Percentiles rank a stretch among this genome's conserved stretches.
Evolutionary conservation across 1,140 invertebrate genomes (phyloP).

Genomic region (Harpegnathos saltator): DNA sequence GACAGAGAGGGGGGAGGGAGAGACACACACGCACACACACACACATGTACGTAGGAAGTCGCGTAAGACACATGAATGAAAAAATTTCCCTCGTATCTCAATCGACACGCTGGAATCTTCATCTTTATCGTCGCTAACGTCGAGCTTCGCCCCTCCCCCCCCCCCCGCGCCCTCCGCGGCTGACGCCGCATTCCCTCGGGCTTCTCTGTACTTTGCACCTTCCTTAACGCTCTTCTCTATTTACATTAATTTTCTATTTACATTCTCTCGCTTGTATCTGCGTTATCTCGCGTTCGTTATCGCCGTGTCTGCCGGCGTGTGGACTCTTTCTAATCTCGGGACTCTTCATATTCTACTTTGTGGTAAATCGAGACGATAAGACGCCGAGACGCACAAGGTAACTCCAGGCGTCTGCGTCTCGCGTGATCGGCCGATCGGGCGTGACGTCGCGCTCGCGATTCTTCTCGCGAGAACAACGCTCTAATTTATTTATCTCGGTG

Average conservation of each 20-base stretch:
- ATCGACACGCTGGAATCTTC: not conserved
- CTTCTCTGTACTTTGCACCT: too few species aligned
- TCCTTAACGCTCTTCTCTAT: too few species aligned
- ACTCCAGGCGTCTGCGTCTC: not conserved
- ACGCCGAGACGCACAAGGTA: too few species aligned
- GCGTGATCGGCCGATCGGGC: not conserved
- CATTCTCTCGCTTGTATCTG: not conserved
- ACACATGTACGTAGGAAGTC: not conserved
- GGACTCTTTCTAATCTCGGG: not conserved
- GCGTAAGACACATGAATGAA: conserved; percentile 24
- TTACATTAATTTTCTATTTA: too few species aligned
- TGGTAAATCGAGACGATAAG: not conserved
- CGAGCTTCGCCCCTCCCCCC: not conserved
- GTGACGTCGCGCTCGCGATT: not conserved
- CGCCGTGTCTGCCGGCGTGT: not conserved
- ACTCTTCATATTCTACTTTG: not conserved
- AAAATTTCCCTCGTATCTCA: conserved; percentile 25
- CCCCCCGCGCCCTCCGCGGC: too few species aligned
- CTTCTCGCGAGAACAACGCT: conserved; percentile 13
- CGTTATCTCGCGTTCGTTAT: conserved; percentile 2
- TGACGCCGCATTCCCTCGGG: too few species aligned
- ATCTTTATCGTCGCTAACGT: conserved; percentile 9
- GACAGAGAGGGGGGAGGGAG: not conserved
- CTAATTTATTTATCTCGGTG: conserved; percentile 55
- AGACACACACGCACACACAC: too few species aligned